Base-by-base conservation (phyloP, 1,140 invertebrate genomes). In the Pantala flavescens region DNA sequence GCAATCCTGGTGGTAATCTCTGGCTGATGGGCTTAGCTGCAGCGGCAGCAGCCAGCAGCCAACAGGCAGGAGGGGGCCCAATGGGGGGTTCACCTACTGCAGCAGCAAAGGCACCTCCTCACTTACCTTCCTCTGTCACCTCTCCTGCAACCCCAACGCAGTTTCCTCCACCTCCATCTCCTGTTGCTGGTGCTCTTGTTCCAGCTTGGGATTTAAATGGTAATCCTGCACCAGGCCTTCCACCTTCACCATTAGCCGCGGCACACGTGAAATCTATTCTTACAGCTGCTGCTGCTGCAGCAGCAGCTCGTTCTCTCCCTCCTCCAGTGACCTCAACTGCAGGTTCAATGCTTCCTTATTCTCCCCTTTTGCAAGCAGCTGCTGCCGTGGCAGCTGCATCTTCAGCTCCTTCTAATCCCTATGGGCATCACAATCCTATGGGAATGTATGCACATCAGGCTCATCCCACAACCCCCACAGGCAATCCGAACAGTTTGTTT, bases 61-160 rank as follows among this genome's bases (percentile, higher is more conserved):
- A 63, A 21, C 49, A 63, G 76, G 80, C 19, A 75, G 80, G n/a
- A 79, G 80, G 77, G 79, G 78, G 71, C 79, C 76, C 72, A 76
- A 76, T 23, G 77, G 74, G n/a, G 83, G 82, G 78, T 81, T 74
- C 79, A 82, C 16, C 78, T 84, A 42, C 80, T 80, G 24, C 81
- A 82, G 43, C 84, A 82, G 42, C 83, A 85, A 78, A 83, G 83
- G 76, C 83, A 82, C 79, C 79, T 86, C 3, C 80, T 85, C 49
- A 63, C 49, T 63, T 63, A 21, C 49, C 49, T 21, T 24, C 75
- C 73, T 71, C 72, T 73, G n/a, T 43, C 74, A 71, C 70, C 74
- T 36, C 42, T 71, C 77, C 74, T 71, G 72, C 49, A 21, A 43
- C 72, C 12, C 72, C 71, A 70, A 74, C 74, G 24, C 43, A 43